Percentiles rank a stretch among this genome's conserved stretches.
These are phyloP conservation scores for Lamprotornis superbus DNA, from an alignment of 2,113 vertebrate genomes.

Conservation along the genomic window DNA sequence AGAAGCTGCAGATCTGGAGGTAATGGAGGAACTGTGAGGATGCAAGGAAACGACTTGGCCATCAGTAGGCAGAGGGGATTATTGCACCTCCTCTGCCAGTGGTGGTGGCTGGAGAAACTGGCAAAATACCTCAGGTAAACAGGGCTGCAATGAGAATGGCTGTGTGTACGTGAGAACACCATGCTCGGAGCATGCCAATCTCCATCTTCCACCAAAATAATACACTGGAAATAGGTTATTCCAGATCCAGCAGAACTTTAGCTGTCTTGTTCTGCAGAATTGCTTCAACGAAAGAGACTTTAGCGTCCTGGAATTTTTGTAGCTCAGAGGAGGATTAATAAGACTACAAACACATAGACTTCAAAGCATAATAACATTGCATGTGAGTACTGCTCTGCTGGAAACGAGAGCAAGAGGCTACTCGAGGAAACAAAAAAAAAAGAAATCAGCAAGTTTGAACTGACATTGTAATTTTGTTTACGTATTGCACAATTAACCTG, in stretches of 20 bases:
- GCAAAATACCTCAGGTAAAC: background rate
- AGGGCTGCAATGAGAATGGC: background rate
- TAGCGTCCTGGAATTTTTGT: background rate
- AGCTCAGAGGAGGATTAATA: constrained; percentile 27
- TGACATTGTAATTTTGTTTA: constrained; percentile 21
- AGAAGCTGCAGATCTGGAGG: background rate
- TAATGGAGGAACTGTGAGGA: background rate
- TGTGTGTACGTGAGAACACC: background rate
- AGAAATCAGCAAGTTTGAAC: constrained; percentile 6
- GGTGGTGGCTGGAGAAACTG: background rate
- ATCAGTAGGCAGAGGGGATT: background rate
- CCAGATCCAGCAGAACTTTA: background rate
- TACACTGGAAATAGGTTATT: background rate
- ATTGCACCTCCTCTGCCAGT: background rate
- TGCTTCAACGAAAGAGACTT: background rate
- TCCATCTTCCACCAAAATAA: background rate
- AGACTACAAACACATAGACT: background rate
- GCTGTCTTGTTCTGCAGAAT: background rate
- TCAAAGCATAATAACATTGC: constrained; percentile 2
- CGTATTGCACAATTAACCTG: constrained; percentile 44
- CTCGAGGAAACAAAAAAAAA: background rate
- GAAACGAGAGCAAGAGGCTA: background rate
- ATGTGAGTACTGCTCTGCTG: background rate
- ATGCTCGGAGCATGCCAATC: rapidly evolving
- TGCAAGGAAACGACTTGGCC: background rate